These are phyloP conservation scores for Cisticola juncidis DNA, from an alignment of 2,113 vertebrate species.

Conservation along the genomic window DNA sequence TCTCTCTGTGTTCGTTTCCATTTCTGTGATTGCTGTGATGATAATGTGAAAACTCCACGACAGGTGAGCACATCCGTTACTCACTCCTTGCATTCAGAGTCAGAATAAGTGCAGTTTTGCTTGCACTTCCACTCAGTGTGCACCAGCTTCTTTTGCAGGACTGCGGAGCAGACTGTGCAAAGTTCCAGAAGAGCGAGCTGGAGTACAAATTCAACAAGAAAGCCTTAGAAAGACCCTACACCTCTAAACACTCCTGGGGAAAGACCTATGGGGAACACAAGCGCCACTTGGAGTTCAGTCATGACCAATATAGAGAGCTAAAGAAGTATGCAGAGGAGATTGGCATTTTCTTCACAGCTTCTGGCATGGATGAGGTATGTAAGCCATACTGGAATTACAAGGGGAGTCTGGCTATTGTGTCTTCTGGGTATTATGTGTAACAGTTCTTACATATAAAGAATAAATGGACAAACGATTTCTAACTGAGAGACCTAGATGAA, in stretches of 20 bases:
- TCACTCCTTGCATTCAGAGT: not conserved
- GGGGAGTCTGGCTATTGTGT: not conserved
- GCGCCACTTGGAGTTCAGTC: slow-evolving; percentile 91
- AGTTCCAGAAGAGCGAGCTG: slow-evolving; percentile 97
- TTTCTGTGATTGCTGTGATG: not conserved
- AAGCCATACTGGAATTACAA: not conserved
- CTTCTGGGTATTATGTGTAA: rapidly evolving
- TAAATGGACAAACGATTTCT: not conserved
- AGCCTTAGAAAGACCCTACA: slow-evolving; percentile 87
- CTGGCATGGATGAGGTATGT: slow-evolving; percentile 96
- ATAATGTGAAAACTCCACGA: not conserved
- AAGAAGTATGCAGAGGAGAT: slow-evolving; percentile 87
- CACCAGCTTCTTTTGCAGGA: slow-evolving; percentile 75
- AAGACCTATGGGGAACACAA: slow-evolving; percentile 94
- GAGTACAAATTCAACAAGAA: slow-evolving; percentile 90
- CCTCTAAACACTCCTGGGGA: slow-evolving; percentile 90
- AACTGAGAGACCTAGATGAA: not conserved
- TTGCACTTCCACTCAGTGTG: not conserved
- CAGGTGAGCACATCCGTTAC: not conserved
- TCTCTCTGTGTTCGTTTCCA: not conserved
- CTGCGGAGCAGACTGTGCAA: slow-evolving; percentile 94
- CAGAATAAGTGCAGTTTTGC: not conserved
- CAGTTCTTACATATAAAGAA: not conserved
- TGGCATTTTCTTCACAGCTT: slow-evolving; percentile 95
- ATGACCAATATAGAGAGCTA: slow-evolving; percentile 89